phyloP scores from a whole-genome alignment of 2,888 invertebrate genomes.

The Drosophila lacicola region DNA sequence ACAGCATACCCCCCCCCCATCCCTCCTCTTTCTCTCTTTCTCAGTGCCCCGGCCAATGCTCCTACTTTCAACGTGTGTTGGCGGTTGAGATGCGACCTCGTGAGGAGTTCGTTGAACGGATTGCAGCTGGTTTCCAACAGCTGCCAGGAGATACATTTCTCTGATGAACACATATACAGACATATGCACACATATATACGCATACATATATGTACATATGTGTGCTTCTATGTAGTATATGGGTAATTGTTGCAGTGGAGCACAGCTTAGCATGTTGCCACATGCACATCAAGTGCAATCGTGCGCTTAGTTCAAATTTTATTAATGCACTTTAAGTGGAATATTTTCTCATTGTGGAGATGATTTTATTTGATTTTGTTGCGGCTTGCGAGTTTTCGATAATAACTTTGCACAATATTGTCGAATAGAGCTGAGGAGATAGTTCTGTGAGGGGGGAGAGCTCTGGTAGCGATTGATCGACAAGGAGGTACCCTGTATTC shows the following conservation, averaged over 20 bases:
- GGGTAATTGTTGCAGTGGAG: slow-evolving; percentile 46
- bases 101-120: slow-evolving; percentile 72
- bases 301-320: slow-evolving; percentile 22
- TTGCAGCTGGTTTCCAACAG: slow-evolving; percentile 52
- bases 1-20: slow-evolving; percentile 40
- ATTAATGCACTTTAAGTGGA: slow-evolving; percentile 32
- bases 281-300: slow-evolving; percentile 13
- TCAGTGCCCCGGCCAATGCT: slow-evolving; percentile 48
- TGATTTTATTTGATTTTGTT: too few relatives aligned
- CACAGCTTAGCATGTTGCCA: slow-evolving; percentile 11
- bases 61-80: slow-evolving; percentile 38
- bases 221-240: slow-evolving; percentile 16
- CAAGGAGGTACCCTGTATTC: too few relatives aligned
- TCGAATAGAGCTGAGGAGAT: too few relatives aligned
- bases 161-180: slow-evolving; percentile 38
- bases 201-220: neutral
- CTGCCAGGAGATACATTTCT: slow-evolving; percentile 55
- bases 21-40: neutral
- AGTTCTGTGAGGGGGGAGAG: too few relatives aligned
- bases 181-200: neutral
- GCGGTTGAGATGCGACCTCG: slow-evolving; percentile 60
- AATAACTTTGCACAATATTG: too few relatives aligned
- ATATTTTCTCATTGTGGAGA: too few relatives aligned
- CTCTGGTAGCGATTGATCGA: too few relatives aligned
- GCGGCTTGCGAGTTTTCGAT: too few relatives aligned